Conservation (phyloP, 2,113 vertebrate species). For the Silurus glanis region DNA sequence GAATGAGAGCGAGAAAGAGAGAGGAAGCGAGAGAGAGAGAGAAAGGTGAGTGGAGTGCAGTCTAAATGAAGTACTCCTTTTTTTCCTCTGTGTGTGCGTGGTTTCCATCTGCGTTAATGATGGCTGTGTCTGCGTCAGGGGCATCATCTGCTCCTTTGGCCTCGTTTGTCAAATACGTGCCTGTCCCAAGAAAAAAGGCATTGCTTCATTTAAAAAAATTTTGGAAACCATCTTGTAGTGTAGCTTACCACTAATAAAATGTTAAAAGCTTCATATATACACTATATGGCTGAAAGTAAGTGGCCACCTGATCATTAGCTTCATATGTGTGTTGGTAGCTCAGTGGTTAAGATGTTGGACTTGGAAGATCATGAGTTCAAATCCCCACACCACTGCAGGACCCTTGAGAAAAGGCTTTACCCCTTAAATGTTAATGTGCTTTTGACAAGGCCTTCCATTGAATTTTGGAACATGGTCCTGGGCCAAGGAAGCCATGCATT, state of each 20-base stretch:
- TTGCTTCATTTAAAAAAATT: background rate
- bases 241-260: background rate
- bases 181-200: conserved; percentile 65
- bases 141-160: conserved; percentile 98
- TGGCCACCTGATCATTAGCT: background rate
- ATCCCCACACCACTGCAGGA: no score
- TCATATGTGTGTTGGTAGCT: background rate
- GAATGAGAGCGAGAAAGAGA: conserved; percentile 19
- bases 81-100: conserved; percentile 98
- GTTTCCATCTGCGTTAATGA: conserved; percentile 98
- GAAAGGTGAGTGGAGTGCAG: conserved; percentile 58
- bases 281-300: background rate
- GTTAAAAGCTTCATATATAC: background rate
- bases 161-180: conserved; percentile 99
- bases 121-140: conserved; percentile 96
- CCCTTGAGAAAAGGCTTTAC: no score
- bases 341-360: no score
- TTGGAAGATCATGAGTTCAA: no score
- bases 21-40: conserved; percentile 50
- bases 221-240: background rate
- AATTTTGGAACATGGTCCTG: no score
- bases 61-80: conserved; percentile 99
- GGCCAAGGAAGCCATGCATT: background rate
- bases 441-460: no score
- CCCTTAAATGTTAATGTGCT: no score